Percentiles rank a stretch among this genome's conserved stretches.
phyloP scores from a whole-genome alignment of 2,113 vertebrate species.

The Carassius gibelio region DNA sequence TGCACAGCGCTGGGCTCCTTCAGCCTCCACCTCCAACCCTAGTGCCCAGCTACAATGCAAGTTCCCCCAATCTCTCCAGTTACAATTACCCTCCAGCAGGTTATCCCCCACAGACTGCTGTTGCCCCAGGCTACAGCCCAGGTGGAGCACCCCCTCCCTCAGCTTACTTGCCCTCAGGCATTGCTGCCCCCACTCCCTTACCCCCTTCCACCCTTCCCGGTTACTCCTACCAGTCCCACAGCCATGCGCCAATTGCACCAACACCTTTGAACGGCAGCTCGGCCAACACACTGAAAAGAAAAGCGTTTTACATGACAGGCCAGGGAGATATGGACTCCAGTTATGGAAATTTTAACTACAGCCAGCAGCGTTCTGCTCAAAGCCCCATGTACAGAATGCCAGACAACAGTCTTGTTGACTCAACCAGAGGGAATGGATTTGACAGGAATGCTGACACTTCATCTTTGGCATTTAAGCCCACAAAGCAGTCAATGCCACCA shows the following conservation, averaged over 20 bases:
- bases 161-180: conserved; percentile 94
- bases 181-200: conserved; percentile 92
- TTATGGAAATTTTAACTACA: conserved; percentile 96
- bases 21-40: conserved; percentile 89
- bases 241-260: conserved; percentile 88
- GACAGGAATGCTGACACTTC: conserved; percentile 91
- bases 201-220: conserved; percentile 91
- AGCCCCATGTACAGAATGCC: conserved; percentile 97
- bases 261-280: conserved; percentile 92
- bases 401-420: conserved; percentile 91
- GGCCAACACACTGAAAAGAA: conserved; percentile 95
- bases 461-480: conserved; percentile 94
- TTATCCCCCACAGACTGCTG: conserved; percentile 92
- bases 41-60: conserved; percentile 91
- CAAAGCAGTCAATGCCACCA: conserved; percentile 91
- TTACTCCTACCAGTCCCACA: conserved; percentile 94
- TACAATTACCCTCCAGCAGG: conserved; percentile 93
- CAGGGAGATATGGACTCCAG: conserved; percentile 97
- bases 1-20: conserved; percentile 93
- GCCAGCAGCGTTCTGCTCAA: conserved; percentile 96
- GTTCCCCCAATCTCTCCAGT: conserved; percentile 90
- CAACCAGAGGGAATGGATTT: conserved; percentile 92
- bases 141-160: conserved; percentile 91
- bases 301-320: conserved; percentile 99
- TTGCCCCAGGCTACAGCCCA: conserved; percentile 92